phyloP scores from a whole-genome alignment of 2,113 vertebrate species.

The Dryoscopus gambensis region DNA sequence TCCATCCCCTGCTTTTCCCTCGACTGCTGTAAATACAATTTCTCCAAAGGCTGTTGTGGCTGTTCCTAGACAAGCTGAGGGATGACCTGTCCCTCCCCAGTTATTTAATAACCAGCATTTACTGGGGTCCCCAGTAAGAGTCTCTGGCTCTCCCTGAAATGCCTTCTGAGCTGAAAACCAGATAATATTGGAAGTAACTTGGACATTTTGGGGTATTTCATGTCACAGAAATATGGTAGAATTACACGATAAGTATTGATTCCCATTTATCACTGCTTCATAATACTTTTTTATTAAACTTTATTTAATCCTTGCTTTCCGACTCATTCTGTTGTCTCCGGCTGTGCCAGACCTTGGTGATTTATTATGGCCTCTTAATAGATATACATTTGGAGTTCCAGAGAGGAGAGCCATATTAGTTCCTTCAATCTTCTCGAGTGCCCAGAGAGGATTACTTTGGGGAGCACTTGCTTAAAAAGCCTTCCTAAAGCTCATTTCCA shows the following conservation, averaged over 20 bases:
- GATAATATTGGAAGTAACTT: not conserved
- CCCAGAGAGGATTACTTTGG: not conserved
- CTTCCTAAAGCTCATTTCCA: not conserved
- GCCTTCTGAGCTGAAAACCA: not conserved
- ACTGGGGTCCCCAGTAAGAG: not conserved
- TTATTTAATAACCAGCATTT: not conserved
- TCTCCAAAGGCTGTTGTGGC: not conserved
- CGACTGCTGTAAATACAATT: not conserved
- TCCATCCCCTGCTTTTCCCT: fast-evolving
- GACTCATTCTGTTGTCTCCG: not conserved
- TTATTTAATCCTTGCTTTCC: conserved; percentile 48
- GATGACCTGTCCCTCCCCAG: not conserved
- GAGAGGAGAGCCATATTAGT: not conserved
- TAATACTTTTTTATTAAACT: conserved; percentile 44
- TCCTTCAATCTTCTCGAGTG: not conserved
- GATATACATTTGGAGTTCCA: not conserved
- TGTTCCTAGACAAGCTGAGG: not conserved
- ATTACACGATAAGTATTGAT: not conserved
- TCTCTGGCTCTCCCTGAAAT: not conserved
- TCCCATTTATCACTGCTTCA: conserved; percentile 29
- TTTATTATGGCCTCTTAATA: conserved; percentile 13
- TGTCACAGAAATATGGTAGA: not conserved
- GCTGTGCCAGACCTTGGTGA: conserved; percentile 6
- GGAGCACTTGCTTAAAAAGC: not conserved
- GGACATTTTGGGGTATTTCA: not conserved